Evolutionary conservation across 2,797 vertebrate genomes (phyloP).

Genomic region (Melanotaenia boesemani): DNA sequence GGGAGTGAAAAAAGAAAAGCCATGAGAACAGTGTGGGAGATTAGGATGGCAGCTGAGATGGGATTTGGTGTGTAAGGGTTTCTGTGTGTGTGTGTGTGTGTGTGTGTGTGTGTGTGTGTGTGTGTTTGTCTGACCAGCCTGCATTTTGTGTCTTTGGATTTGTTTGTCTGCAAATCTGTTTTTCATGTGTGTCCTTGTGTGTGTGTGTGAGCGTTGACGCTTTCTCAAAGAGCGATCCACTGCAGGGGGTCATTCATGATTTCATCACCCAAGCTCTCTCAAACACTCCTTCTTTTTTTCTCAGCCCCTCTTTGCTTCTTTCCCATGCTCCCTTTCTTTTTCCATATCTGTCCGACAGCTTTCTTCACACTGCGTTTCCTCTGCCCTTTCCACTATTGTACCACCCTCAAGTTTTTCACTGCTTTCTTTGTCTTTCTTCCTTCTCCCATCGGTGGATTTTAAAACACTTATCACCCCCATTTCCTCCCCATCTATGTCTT

Average conservation of each 20-base stretch:
- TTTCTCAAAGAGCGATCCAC: conserved; percentile 65
- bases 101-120: conserved; percentile 14
- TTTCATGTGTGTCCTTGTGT: conserved; percentile 9
- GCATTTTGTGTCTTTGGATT: conserved; percentile 58
- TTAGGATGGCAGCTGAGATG: conserved; percentile 29
- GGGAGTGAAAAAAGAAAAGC: conserved; percentile 13
- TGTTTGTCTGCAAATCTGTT: conserved; percentile 64
- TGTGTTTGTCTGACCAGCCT: conserved; percentile 15
- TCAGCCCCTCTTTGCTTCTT: conserved; percentile 51
- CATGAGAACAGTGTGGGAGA: conserved; percentile 44
- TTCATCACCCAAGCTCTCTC: conserved; percentile 72
- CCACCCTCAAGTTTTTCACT: conserved; percentile 22
- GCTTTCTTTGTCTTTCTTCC: conserved; percentile 15
- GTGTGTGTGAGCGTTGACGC: conserved; percentile 40
- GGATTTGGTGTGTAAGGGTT: conserved; percentile 46
- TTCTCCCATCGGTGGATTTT: conserved; percentile 37
- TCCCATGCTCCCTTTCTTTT: conserved; percentile 70
- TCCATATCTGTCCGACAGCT: conserved; percentile 58
- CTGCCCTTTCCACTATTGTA: conserved; percentile 40
- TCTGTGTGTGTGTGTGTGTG: conserved; percentile 14
- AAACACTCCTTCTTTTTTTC: conserved; percentile 60
- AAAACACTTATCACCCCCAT: conserved; percentile 30
- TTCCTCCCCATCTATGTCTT: conserved; percentile 28
- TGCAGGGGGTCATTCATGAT: conserved; percentile 73
- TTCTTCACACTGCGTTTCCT: conserved; percentile 57